Evolutionary conservation across 1,140 invertebrate genomes (phyloP), one percentile per base, ranked within the genome.

Genomic region (Chlorops oryzae): DNA sequence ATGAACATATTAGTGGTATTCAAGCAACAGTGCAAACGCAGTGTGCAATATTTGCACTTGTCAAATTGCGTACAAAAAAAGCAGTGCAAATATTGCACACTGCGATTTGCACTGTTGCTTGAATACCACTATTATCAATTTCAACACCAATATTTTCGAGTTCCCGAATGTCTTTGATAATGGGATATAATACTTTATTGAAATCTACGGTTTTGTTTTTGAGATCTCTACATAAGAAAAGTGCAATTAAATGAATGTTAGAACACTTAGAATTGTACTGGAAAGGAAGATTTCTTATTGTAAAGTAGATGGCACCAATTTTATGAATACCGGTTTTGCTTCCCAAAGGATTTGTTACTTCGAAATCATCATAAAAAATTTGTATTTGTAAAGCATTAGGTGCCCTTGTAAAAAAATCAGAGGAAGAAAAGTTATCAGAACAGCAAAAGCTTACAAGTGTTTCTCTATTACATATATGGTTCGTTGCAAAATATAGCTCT

Each of bases 301-400:
- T 47, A 35, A 38, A 47, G 23, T 47, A 38, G 20, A 47, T 20
- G 15, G 46, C 46, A 37, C 37, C 46, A 22, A 39, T 38, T 38
- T 47, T 47, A 17, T 35, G 34, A 13, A 39, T 39, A 12, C 20
- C 37, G 21, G 46, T 47, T 39, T 47, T 47, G 27, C 46, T n/a
- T 47, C 9, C 42, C 42, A 24, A 45, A 9, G n/a, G 25, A 45
- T 35, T 47, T 3, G 20, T 35, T 17, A 23, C 28, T 47, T 47
- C 44, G 18, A 47, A 47, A 22, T 47, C 44, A 35, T 47, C 44
- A 23, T 47, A 47, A 47, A 39, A 47, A 15, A 47, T 17, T 38
- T 47, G 46, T 38, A 47, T 38, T 47, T 47, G 46, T 21, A 47
- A 39, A 24, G 46, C 35, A 15, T 47, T 39, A n/a, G 34, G 20